phyloP scores from a whole-genome alignment of 2,888 invertebrate species.

The Horisme vitalbata region DNA sequence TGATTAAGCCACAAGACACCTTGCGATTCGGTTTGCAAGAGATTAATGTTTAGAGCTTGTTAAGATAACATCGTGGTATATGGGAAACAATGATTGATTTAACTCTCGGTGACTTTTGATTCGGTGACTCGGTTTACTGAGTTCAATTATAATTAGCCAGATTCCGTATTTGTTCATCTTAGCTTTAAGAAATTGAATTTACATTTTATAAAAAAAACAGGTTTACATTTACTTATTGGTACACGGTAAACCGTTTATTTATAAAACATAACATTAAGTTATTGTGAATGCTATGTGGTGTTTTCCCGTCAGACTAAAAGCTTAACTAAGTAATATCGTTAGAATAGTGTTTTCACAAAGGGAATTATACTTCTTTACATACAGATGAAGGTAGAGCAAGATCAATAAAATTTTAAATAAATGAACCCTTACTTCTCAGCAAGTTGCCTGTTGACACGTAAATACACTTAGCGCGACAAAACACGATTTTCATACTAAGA shows the following conservation, averaged over 20 bases:
- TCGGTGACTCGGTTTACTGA: too few relatives aligned
- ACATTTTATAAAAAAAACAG: too few relatives aligned
- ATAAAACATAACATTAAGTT: too few relatives aligned
- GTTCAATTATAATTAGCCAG: too few relatives aligned
- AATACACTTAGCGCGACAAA: slow-evolving; percentile 56
- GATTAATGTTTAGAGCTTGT: slow-evolving; percentile 44
- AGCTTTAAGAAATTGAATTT: too few relatives aligned
- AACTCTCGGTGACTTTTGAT: slow-evolving; percentile 6
- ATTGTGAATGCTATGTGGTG: too few relatives aligned
- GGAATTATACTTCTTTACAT: slow-evolving; percentile 1
- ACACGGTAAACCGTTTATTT: too few relatives aligned
- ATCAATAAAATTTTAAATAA: slow-evolving; percentile 41
- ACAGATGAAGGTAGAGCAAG: slow-evolving; percentile 12
- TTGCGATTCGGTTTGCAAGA: slow-evolving; percentile 52
- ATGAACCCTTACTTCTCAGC: slow-evolving; percentile 42
- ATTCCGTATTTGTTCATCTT: too few relatives aligned
- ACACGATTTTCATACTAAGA: slow-evolving; percentile 51
- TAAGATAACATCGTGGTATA: slow-evolving; percentile 32
- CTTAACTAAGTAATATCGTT: slow-evolving; percentile 27
- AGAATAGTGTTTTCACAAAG: slow-evolving; percentile 2
- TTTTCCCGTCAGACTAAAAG: slow-evolving; percentile 15
- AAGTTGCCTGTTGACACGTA: slow-evolving; percentile 52
- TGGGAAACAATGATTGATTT: slow-evolving; percentile 38
- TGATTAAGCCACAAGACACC: slow-evolving; percentile 73
- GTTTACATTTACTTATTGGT: too few relatives aligned